phyloP scores from a whole-genome alignment of 1,140 invertebrate species.

The Formica selysi region DNA sequence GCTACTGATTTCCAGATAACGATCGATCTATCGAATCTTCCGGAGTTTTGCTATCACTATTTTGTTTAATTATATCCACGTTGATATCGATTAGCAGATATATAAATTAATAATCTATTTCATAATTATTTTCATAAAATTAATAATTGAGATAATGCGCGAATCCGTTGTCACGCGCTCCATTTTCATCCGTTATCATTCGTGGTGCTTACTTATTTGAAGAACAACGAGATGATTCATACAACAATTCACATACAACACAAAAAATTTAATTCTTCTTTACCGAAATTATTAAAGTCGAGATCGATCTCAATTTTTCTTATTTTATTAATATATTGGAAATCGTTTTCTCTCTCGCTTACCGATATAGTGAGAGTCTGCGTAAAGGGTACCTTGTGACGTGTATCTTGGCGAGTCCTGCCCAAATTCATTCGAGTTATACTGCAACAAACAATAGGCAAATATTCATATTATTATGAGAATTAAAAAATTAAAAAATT shows the following conservation, averaged over 20 bases:
- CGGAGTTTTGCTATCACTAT: constrained; percentile 4
- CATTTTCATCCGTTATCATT: neutral
- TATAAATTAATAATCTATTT: constrained; percentile 39
- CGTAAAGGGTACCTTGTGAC: constrained; percentile 89
- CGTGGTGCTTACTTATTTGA: neutral
- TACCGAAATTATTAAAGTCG: neutral
- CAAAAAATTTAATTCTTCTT: neutral
- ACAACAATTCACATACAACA: neutral
- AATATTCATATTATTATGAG: constrained; percentile 74
- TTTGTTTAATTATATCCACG: constrained; percentile 52
- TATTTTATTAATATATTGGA: neutral
- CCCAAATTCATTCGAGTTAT: constrained; percentile 95
- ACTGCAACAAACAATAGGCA: constrained; percentile 88
- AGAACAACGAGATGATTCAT: neutral
- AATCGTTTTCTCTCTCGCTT: constrained; percentile 63
- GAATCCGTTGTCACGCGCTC: too few relatives aligned
- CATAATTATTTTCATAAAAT: constrained; percentile 48
- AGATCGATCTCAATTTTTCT: neutral
- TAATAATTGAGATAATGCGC: constrained; percentile 27
- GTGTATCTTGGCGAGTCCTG: constrained; percentile 94
- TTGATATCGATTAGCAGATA: constrained; percentile 55
- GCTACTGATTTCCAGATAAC: constrained; percentile 31
- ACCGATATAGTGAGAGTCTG: constrained; percentile 87
- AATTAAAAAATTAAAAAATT: too few relatives aligned
- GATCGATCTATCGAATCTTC: constrained; percentile 59